Evolutionary conservation across 2,113 vertebrate genomes (phyloP).

Genomic region (Poeciliopsis prolifica): DNA sequence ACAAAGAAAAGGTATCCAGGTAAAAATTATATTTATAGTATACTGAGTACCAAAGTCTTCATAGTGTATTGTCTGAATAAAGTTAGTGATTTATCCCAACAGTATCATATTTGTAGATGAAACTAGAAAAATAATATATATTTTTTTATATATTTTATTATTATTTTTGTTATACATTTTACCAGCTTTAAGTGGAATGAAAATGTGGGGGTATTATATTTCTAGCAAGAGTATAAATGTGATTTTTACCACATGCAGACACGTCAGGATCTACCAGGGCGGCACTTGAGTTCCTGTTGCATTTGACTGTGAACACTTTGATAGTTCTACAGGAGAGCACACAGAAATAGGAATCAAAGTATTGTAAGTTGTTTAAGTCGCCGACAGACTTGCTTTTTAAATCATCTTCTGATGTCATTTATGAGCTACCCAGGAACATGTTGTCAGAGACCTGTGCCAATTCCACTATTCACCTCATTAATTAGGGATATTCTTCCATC

Average conservation of each 20-base stretch:
- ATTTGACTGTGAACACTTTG: conserved; percentile 43
- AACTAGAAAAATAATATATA: conserved; percentile 13
- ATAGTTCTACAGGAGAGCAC: conserved; percentile 33
- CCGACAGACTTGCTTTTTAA: conserved; percentile 19
- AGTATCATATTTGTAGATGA: neutral
- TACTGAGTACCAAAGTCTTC: neutral
- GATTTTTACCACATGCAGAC: conserved; percentile 13
- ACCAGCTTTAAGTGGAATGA: conserved; percentile 20
- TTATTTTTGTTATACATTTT: conserved; percentile 30
- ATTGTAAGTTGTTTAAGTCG: conserved; percentile 40
- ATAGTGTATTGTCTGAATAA: neutral
- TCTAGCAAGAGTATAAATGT: conserved; percentile 8
- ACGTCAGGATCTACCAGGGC: conserved; percentile 39
- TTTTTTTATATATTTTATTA: conserved; percentile 8
- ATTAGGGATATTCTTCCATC: conserved; percentile 45
- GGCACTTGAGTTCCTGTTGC: conserved; percentile 11
- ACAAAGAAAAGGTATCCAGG: neutral
- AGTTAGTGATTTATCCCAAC: neutral
- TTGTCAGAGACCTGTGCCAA: conserved; percentile 25
- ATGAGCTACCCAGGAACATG: conserved; percentile 29
- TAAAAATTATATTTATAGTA: neutral
- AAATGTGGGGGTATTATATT: conserved; percentile 21
- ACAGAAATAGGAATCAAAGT: conserved; percentile 38
- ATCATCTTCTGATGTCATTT: conserved; percentile 33
- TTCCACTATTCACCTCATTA: conserved; percentile 47